Conservation (phyloP, 1,140 invertebrate genomes). For the Tetragonula clypearis region DNA sequence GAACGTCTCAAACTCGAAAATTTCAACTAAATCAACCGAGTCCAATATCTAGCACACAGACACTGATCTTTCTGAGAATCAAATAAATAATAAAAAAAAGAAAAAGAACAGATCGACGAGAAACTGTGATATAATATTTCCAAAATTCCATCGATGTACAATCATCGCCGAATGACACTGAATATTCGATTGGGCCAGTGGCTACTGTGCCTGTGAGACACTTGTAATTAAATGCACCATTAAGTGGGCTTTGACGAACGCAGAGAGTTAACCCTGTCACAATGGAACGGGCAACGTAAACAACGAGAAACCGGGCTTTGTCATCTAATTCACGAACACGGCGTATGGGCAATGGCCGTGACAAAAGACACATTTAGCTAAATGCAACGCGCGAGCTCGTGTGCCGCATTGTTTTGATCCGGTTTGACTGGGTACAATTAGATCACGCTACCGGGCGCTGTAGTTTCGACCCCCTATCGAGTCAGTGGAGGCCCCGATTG, state of each 20-base stretch:
- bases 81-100: not conserved
- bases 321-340: constrained; percentile 15
- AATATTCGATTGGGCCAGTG: not conserved
- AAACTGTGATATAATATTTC: not conserved
- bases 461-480: constrained; percentile 23
- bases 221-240: constrained; percentile 37
- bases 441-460: constrained; percentile 33
- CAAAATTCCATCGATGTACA: not conserved
- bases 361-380: constrained; percentile 49
- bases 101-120: not conserved
- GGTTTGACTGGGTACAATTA: constrained; percentile 46
- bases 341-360: constrained; percentile 15
- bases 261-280: not conserved
- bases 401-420: constrained; percentile 39
- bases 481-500: constrained; percentile 10
- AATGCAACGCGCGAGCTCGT: constrained; percentile 20
- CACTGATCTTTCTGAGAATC: not conserved
- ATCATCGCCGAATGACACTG: not conserved
- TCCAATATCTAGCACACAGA: too few relatives aligned
- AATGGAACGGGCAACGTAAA: constrained; percentile 10
- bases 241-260: constrained; percentile 22
- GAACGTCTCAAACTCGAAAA: too few relatives aligned
- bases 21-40: too few relatives aligned
- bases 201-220: not conserved
- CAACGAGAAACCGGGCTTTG: constrained; percentile 6